phyloP scores from a whole-genome alignment of 2,113 vertebrate species.

The Plecotus auritus region DNA sequence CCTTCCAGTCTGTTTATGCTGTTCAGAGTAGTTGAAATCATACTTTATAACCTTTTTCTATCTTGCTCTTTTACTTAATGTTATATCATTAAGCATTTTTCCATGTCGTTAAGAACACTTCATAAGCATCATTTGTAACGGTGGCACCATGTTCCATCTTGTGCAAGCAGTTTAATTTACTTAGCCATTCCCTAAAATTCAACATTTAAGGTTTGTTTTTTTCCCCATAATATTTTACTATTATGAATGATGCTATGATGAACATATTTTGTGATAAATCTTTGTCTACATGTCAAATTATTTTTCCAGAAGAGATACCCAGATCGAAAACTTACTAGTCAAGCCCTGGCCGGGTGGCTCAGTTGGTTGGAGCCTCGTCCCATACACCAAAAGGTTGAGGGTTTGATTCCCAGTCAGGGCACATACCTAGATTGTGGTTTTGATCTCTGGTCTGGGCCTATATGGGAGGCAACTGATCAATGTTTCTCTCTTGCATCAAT shows the following conservation, averaged over 20 bases:
- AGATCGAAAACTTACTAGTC: not conserved
- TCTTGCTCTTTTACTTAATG: slow-evolving; percentile 71
- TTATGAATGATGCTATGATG: slow-evolving; percentile 25
- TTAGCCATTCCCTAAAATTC: slow-evolving; percentile 21
- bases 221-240: slow-evolving; percentile 40
- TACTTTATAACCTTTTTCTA: slow-evolving; percentile 69
- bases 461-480: not conserved
- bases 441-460: not conserved
- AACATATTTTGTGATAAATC: slow-evolving; percentile 21
- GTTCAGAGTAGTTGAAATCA: slow-evolving; percentile 55
- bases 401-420: not conserved
- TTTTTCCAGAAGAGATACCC: slow-evolving; percentile 9
- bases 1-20: slow-evolving; percentile 54
- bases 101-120: slow-evolving; percentile 59
- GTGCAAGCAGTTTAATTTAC: slow-evolving; percentile 39
- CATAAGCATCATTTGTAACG: slow-evolving; percentile 53
- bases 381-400: not conserved
- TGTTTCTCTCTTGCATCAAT: not conserved
- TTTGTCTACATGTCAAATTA: slow-evolving; percentile 35
- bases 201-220: not conserved
- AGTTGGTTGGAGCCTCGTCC: not conserved
- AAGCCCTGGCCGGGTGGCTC: not conserved
- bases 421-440: not conserved
- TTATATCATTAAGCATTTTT: slow-evolving; percentile 70
- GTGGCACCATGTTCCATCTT: slow-evolving; percentile 8